Percentiles rank a stretch among this genome's conserved stretches.
phyloP scores from a whole-genome alignment of 2,888 invertebrate species.

The Zelleria hepariella region DNA sequence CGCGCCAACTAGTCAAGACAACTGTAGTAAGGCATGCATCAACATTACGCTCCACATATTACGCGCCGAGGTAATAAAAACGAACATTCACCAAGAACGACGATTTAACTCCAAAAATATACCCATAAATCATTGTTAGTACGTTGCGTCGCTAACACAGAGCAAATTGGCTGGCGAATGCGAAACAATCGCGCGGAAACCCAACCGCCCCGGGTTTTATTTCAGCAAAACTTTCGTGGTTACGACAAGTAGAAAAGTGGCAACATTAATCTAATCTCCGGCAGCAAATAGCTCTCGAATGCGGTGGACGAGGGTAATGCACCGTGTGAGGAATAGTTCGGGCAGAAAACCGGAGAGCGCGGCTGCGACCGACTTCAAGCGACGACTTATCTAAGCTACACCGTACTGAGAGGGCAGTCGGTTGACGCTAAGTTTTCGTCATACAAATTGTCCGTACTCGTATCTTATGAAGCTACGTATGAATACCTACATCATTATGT shows the following conservation, averaged over 20 bases:
- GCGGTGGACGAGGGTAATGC: constrained; percentile 64
- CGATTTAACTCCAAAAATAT: background rate
- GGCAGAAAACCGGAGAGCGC: constrained; percentile 42
- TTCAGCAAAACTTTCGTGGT: constrained; percentile 30
- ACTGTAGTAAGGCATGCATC: background rate
- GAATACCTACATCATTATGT: no score
- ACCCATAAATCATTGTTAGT: background rate
- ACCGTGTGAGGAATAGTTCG: constrained; percentile 56
- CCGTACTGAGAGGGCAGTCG: background rate
- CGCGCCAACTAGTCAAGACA: background rate
- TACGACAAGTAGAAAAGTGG: constrained; percentile 65
- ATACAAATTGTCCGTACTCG: background rate
- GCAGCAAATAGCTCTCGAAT: constrained; percentile 62
- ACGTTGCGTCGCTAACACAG: background rate
- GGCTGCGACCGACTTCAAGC: constrained; percentile 28
- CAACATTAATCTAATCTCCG: constrained; percentile 66
- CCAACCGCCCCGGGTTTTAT: constrained; percentile 6
- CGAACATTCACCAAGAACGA: background rate
- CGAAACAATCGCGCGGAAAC: constrained; percentile 6
- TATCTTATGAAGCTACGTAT: no score
- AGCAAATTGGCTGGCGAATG: constrained; percentile 5
- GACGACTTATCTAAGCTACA: constrained; percentile 6
- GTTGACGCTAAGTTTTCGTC: background rate
- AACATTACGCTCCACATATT: background rate
- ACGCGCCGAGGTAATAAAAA: background rate